Evolutionary conservation across 2,888 invertebrate genomes (phyloP).

Genomic region (Parochlus steinenii): DNA sequence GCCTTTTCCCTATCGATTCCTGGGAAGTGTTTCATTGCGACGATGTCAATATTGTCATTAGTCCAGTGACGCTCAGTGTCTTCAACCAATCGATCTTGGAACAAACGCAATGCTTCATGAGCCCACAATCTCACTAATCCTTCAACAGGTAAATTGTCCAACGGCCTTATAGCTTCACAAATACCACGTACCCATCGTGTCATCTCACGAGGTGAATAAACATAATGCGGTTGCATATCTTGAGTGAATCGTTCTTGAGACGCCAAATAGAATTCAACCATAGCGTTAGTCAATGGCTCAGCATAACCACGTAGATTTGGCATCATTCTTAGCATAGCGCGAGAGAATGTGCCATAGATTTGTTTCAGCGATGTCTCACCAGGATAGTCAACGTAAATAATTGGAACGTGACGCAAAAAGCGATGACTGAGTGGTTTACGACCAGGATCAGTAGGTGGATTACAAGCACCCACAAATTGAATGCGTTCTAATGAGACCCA

Average conservation of each 20-base stretch:
- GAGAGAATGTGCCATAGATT: constrained; percentile 97
- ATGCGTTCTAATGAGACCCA: constrained; percentile 97
- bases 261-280: constrained; percentile 95
- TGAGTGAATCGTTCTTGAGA: constrained; percentile 98
- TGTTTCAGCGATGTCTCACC: constrained; percentile 94
- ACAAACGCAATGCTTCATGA: constrained; percentile 92
- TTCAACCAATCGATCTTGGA: constrained; percentile 91
- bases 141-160: constrained; percentile 82
- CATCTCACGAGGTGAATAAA: constrained; percentile 98
- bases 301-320: constrained; percentile 84
- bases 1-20: constrained; percentile 71
- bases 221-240: constrained; percentile 99
- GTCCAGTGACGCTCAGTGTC: constrained; percentile 94
- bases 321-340: constrained; percentile 92
- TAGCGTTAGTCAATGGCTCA: constrained; percentile 92
- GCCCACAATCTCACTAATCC: constrained; percentile 98
- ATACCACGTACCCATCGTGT: constrained; percentile 99
- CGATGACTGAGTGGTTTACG: constrained; percentile 72
- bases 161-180: constrained; percentile 92
- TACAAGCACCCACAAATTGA: constrained; percentile 99
- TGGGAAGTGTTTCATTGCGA: constrained; percentile 89
- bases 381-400: constrained; percentile 98
- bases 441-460: constrained; percentile 98
- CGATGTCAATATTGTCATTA: constrained; percentile 88
- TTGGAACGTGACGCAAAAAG: constrained; percentile 87